phyloP scores from a whole-genome alignment of 2,888 invertebrate genomes.

The Troilus luridus region DNA sequence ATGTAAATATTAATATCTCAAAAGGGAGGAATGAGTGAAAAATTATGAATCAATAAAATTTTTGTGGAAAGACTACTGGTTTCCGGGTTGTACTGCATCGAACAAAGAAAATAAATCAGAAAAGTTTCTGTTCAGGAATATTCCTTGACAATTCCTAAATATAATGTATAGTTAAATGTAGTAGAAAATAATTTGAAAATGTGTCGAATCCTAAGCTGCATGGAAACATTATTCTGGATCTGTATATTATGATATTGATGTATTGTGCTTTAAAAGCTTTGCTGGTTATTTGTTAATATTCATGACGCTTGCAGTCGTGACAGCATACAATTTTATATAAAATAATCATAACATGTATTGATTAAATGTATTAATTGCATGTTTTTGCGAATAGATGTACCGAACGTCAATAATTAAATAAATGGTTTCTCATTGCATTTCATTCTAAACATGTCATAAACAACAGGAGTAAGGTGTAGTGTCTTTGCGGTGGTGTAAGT shows the following conservation, averaged over 20 bases:
- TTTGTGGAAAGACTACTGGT: too few relatives aligned
- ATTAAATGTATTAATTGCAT: constrained; percentile 3
- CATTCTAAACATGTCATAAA: background rate
- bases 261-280: background rate
- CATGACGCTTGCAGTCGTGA: background rate
- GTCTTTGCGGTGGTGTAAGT: too few relatives aligned
- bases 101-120: background rate
- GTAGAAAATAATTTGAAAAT: background rate
- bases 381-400: background rate
- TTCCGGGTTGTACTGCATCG: too few relatives aligned
- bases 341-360: background rate
- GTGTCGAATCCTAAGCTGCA: background rate
- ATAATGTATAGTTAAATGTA: background rate
- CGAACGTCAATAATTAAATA: background rate
- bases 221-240: background rate
- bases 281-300: background rate
- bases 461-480: too few relatives aligned
- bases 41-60: too few relatives aligned
- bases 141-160: background rate
- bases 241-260: background rate
- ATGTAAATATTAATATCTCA: too few relatives aligned
- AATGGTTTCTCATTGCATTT: background rate
- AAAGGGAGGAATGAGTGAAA: too few relatives aligned
- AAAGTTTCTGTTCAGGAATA: background rate
- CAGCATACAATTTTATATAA: background rate